Evolutionary conservation across 1,140 invertebrate species (phyloP).

Genomic region (Stegodyphus mimosarum): DNA sequence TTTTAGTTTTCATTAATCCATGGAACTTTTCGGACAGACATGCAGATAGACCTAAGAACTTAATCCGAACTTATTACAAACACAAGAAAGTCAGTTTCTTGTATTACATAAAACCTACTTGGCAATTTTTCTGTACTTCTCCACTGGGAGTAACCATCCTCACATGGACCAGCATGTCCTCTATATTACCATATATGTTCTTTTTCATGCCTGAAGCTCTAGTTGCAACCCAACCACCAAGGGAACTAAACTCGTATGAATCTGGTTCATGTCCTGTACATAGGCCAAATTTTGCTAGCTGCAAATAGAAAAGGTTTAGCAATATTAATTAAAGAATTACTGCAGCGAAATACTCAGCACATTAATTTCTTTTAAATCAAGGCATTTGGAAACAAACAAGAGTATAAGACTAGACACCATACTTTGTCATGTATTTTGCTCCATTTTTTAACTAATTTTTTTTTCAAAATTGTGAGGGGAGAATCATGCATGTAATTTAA

Average conservation of each 20-base stretch:
- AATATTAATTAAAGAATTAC: no score
- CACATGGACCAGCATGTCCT: constrained; percentile 91
- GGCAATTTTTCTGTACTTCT: constrained; percentile 84
- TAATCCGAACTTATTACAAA: no score
- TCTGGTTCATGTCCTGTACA: constrained; percentile 96
- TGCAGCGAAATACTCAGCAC: no score
- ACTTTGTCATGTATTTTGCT: no score
- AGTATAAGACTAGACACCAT: no score
- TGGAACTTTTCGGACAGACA: background rate
- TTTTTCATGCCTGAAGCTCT: constrained; percentile 99
- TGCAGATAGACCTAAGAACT: background rate
- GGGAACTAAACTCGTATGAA: constrained; percentile 93
- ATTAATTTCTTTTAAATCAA: no score
- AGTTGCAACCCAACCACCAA: constrained; percentile 99
- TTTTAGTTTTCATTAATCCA: no score
- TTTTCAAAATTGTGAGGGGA: no score
- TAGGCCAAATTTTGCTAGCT: constrained; percentile 73
- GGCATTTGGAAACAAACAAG: no score
- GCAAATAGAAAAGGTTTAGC: background rate
- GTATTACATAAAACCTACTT: constrained; percentile 69
- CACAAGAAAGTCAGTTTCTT: no score
- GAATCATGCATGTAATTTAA: no score
- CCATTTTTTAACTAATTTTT: no score
- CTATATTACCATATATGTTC: constrained; percentile 97
- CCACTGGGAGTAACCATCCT: constrained; percentile 88